Conservation (phyloP, 1,140 invertebrate species). For the Atta colombica region DNA sequence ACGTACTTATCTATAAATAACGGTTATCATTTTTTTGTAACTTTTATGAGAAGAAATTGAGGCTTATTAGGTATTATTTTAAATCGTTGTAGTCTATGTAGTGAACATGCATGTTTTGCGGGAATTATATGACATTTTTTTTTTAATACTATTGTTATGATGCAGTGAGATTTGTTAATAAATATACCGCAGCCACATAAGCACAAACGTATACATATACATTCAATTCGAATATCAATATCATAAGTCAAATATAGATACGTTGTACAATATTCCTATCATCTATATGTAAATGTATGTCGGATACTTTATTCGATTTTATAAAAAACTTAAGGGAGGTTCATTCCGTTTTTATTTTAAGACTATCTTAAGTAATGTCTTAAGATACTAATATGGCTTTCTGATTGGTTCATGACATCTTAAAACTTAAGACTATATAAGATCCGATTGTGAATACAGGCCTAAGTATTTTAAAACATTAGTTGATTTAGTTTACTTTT, state of each 20-base stretch:
- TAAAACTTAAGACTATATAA: too few species aligned
- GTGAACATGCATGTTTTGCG: background rate
- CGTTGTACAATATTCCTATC: conserved; percentile 16
- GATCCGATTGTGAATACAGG: too few species aligned
- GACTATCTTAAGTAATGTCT: too few species aligned
- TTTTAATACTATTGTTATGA: conserved; percentile 10
- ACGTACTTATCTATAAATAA: background rate
- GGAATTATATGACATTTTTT: conserved; percentile 9
- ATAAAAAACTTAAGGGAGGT: background rate
- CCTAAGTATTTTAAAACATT: conserved; percentile 1
- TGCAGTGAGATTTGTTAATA: conserved; percentile 14
- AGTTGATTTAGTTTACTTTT: background rate
- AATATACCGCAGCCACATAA: background rate
- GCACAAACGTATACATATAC: background rate
- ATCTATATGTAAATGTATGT: conserved; percentile 47
- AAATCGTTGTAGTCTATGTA: conserved; percentile 18
- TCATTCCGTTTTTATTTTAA: too few species aligned
- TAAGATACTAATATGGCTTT: too few species aligned
- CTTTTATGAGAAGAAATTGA: background rate
- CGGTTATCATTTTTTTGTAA: background rate
- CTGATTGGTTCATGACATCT: too few species aligned
- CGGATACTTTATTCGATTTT: conserved; percentile 6
- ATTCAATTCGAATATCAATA: background rate
- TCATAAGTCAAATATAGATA: background rate
- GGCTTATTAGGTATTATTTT: conserved; percentile 37